A percentile compares a stretch with the other conserved stretches of the same genome.
Evolutionary conservation across 2,888 invertebrate genomes (phyloP).

Genomic region (Myopa tessellatipennis): DNA sequence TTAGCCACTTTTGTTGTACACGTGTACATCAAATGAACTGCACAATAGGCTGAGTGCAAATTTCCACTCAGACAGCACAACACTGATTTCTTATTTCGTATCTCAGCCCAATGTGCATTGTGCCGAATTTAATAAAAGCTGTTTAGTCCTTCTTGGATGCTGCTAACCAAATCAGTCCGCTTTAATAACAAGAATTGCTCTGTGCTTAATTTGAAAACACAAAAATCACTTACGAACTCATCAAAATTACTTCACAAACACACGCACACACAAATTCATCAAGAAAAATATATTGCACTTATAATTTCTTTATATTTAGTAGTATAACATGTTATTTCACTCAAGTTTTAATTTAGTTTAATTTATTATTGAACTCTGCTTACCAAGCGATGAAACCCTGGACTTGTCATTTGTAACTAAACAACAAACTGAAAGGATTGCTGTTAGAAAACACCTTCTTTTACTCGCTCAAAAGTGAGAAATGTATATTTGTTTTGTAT

Average conservation of each 20-base stretch:
- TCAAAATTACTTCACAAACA: slow-evolving; percentile 34
- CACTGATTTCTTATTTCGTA: neutral
- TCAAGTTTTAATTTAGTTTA: slow-evolving; percentile 10
- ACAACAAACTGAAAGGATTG: slow-evolving; percentile 37
- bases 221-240: slow-evolving; percentile 20
- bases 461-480: slow-evolving; percentile 46
- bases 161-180: slow-evolving; percentile 8
- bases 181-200: slow-evolving; percentile 2
- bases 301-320: slow-evolving; percentile 11
- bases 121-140: neutral
- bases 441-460: slow-evolving; percentile 46
- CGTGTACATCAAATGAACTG: neutral
- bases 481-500: neutral
- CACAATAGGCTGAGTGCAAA: neutral
- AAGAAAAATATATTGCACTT: slow-evolving; percentile 1
- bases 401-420: slow-evolving; percentile 44
- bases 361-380: slow-evolving; percentile 26
- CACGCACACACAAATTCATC: slow-evolving; percentile 26
- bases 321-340: slow-evolving; percentile 4
- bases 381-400: slow-evolving; percentile 47
- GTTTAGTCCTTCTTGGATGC: neutral
- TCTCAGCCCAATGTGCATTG: slow-evolving; percentile 14
- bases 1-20: neutral
- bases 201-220: slow-evolving; percentile 23
- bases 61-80: too few species aligned